phyloP scores from a whole-genome alignment of 2,113 vertebrate genomes.

The Melanocharis versteri region DNA sequence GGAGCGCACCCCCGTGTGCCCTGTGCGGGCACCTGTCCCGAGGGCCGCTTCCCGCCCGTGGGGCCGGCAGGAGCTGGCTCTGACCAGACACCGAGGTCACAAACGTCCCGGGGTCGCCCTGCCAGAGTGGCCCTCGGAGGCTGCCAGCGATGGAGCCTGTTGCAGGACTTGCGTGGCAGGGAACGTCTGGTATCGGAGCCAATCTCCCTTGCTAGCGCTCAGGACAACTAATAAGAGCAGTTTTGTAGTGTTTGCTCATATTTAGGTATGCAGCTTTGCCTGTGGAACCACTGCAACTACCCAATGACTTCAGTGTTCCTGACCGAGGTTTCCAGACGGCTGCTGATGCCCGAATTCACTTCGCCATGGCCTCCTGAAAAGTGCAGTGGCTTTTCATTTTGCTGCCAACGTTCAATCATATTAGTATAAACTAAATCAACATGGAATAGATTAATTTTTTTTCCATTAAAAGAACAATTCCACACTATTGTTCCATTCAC shows the following conservation, averaged over 20 bases:
- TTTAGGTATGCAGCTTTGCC: neutral
- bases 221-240: neutral
- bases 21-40: neutral
- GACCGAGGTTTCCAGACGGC: neutral
- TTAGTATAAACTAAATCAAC: neutral
- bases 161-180: neutral
- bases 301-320: rapidly evolving
- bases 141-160: neutral
- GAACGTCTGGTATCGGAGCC: rapidly evolving
- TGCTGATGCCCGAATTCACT: rapidly evolving
- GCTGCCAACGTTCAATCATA: neutral
- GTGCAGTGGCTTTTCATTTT: neutral
- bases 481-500: neutral
- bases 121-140: rapidly evolving
- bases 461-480: neutral
- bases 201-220: neutral
- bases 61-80: no score
- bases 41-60: neutral
- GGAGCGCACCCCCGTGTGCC: neutral
- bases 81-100: rapidly evolving
- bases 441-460: neutral
- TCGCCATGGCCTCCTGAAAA: neutral
- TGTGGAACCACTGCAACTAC: rapidly evolving
- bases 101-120: no score
- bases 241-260: neutral